Base-by-base conservation (phyloP, 2,113 vertebrate species). In the Osmerus eperlanus region DNA sequence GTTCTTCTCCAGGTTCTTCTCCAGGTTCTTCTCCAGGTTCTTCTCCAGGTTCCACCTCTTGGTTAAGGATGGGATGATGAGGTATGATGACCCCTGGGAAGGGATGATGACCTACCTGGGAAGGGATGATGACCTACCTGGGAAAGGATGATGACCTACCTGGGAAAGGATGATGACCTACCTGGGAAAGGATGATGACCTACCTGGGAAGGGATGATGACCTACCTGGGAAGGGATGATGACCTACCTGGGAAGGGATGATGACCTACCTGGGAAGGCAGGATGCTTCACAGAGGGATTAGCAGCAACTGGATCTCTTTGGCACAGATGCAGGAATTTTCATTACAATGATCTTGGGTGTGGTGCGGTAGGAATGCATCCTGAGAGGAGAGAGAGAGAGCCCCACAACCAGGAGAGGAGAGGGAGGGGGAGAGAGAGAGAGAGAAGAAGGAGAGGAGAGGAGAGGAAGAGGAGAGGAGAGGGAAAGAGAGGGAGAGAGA, bases 291-390 rank as follows among this genome's bases (percentile, higher is more conserved):
- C 87, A 86, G 89, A 91, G 92, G 93, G 94, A 95, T 96, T 95
- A 95, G 87, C 84, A 88, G 95, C 91, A 94, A 96, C 89, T 91
- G 90, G 93, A 97, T 94, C 93, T 91, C 80, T 88, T 90, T 95
- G 94, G 93, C 91, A 87, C 83, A 83, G 87, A 83, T 64, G 87
- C 89, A 92, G 94, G 95, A 95, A 96, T 97, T 95, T 96, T 94
- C 93, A 94, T 95, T 94, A 94, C 95, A 93, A 92, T 94, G 93
- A 94, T 93, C 93, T 92, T 94, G 94, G 94, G 94, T 93, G 94
- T 94, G 94, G 93, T 85, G 91, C 86, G 86, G 89, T 90, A 94
- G 89, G 92, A 95, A 94, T 94, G 90, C 5, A 19, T 89, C 86
- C 82, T 84, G 84, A 74, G 70, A 80, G 86, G n/a, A n/a, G n/a